Evolutionary conservation across 2,888 invertebrate genomes (phyloP).

Genomic region (Hemistola chrysoprasaria): DNA sequence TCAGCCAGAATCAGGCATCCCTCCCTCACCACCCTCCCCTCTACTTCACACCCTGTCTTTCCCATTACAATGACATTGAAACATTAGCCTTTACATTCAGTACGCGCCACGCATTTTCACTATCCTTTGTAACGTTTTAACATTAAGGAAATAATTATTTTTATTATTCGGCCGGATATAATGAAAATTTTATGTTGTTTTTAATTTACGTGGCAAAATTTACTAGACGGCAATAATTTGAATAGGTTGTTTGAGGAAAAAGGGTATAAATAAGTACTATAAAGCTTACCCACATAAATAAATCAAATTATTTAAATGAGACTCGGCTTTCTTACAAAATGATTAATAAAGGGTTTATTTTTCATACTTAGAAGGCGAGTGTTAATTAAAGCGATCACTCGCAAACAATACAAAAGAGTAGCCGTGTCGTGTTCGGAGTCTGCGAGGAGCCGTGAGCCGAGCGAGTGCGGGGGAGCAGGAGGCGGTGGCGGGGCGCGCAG

Average conservation of each 20-base stretch:
- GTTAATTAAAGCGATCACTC: conserved; percentile 47
- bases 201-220: too few species aligned
- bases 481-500: conserved; percentile 42
- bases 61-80: conserved; percentile 30
- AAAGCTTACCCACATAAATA: conserved; percentile 7
- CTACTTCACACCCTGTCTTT: conserved; percentile 26
- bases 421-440: conserved; percentile 43
- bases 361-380: conserved; percentile 28
- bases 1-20: conserved; percentile 30
- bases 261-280: too few species aligned
- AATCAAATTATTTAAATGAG: conserved; percentile 15
- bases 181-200: too few species aligned
- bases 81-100: conserved; percentile 27
- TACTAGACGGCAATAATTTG: too few species aligned
- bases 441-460: conserved; percentile 44
- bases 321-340: conserved; percentile 8
- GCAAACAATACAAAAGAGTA: conserved; percentile 54
- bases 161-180: too few species aligned
- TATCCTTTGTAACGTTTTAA: neutral
- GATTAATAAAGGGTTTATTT: conserved; percentile 27
- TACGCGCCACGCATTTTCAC: neutral
- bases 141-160: too few species aligned
- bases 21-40: conserved; percentile 13
- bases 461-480: conserved; percentile 37
- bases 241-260: too few species aligned